A percentile compares a stretch with the other conserved stretches of the same genome.
Conservation (phyloP, 1,140 invertebrate genomes). For the Papilio dardanus region DNA sequence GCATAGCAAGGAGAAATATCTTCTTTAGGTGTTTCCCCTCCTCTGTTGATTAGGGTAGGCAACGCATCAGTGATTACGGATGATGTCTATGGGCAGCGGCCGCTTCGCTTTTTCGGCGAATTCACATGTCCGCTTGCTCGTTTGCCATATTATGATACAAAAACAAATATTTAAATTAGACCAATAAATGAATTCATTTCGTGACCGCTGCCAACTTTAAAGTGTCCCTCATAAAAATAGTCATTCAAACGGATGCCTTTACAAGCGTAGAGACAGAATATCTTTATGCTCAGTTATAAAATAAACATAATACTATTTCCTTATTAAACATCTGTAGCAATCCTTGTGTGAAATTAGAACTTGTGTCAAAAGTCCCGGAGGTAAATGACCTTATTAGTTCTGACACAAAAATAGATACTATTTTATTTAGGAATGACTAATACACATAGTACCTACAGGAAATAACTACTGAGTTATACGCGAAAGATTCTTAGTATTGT, state of each 20-base stretch:
- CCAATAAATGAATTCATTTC: not conserved
- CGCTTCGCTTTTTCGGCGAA: no score
- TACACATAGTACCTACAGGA: not conserved
- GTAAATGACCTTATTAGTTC: constrained; percentile 32
- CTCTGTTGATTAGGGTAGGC: no score
- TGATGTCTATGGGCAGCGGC: no score
- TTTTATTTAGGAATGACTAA: constrained; percentile 19
- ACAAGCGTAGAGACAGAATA: not conserved
- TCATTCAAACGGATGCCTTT: not conserved
- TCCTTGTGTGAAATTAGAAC: constrained; percentile 22
- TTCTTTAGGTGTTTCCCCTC: no score
- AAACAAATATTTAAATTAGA: not conserved
- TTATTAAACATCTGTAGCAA: constrained; percentile 20
- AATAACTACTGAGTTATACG: not conserved
- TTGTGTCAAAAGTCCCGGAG: constrained; percentile 18
- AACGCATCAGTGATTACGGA: no score
- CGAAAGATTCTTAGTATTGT: not conserved
- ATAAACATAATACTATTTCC: constrained; percentile 17
- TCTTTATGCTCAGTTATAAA: constrained; percentile 17
- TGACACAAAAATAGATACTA: constrained; percentile 24
- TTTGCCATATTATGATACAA: no score
- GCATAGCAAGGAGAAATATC: no score
- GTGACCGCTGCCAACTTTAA: not conserved
- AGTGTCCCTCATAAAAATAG: not conserved
- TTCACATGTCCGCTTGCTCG: no score